A percentile compares a stretch with the other conserved stretches of the same genome.
Conservation (phyloP, 2,797 vertebrate genomes). For the Paratrypauchen microcephalus region DNA sequence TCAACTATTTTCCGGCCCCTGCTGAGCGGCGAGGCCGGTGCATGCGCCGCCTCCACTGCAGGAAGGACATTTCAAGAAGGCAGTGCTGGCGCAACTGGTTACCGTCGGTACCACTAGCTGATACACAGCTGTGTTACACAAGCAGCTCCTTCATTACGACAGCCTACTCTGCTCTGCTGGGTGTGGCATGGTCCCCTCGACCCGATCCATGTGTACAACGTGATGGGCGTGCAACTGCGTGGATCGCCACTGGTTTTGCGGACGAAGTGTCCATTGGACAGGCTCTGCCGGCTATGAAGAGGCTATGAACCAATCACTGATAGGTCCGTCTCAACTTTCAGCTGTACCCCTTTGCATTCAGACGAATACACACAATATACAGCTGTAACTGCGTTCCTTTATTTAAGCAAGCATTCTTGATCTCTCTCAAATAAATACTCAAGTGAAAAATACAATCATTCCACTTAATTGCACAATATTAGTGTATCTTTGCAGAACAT, state of each 20-base stretch:
- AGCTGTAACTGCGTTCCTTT: background rate
- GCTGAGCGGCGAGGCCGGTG: slow-evolving; percentile 47
- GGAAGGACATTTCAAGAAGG: slow-evolving; percentile 48
- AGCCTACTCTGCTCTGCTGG: slow-evolving; percentile 40
- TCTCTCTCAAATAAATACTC: background rate
- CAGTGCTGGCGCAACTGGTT: slow-evolving; percentile 50
- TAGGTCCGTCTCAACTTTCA: slow-evolving; percentile 51
- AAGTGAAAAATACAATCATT: background rate
- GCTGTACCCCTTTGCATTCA: background rate
- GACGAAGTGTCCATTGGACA: slow-evolving; percentile 59
- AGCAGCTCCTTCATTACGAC: slow-evolving; percentile 43
- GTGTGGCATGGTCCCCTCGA: slow-evolving; percentile 69
- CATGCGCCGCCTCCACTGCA: slow-evolving; percentile 64
- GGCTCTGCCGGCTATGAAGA: background rate
- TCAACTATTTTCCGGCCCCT: slow-evolving; percentile 38
- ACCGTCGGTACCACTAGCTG: slow-evolving; percentile 45
- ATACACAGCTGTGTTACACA: slow-evolving; percentile 71
- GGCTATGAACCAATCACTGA: slow-evolving; percentile 53
- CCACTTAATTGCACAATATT: background rate
- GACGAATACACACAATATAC: background rate
- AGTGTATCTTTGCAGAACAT: background rate
- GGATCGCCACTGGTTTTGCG: slow-evolving; percentile 50
- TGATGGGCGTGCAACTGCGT: slow-evolving; percentile 53
- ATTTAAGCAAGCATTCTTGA: background rate
- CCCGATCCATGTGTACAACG: slow-evolving; percentile 72